Conservation (phyloP, 2,888 invertebrate species). For the Drosophila barbarae region DNA sequence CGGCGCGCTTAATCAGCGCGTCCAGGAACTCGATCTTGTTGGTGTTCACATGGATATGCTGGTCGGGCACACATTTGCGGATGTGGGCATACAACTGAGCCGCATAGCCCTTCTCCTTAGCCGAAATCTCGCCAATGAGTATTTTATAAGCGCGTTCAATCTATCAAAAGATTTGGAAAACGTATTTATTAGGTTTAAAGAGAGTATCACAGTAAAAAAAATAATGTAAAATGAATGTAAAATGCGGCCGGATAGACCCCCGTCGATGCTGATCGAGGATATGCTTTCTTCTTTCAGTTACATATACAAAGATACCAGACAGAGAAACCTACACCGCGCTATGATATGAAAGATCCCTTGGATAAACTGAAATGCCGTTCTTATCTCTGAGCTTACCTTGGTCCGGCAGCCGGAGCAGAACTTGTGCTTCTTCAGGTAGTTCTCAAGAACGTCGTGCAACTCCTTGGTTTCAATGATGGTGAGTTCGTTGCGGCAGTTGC, state of each 20-base stretch:
- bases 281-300: not conserved
- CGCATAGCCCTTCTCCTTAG: constrained; percentile 94
- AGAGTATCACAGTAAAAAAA: too few species aligned
- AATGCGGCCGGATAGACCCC: too few species aligned
- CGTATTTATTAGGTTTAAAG: not conserved
- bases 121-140: constrained; percentile 91
- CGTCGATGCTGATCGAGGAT: not conserved
- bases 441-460: constrained; percentile 91
- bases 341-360: not conserved
- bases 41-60: constrained; percentile 92
- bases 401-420: constrained; percentile 96
- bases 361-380: not conserved
- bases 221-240: not conserved
- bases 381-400: constrained; percentile 83
- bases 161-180: constrained; percentile 71
- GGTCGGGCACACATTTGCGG: constrained; percentile 90
- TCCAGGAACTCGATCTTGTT: constrained; percentile 92
- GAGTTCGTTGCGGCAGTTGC: constrained; percentile 89
- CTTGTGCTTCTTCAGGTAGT: constrained; percentile 94
- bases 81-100: constrained; percentile 92
- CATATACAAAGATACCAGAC: not conserved
- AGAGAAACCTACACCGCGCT: not conserved
- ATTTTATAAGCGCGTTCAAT: constrained; percentile 90
- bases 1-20: constrained; percentile 92
- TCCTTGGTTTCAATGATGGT: constrained; percentile 92